Evolutionary conservation across 2,888 invertebrate genomes (phyloP), one percentile per base, ranked within the genome.

Genomic region (Hoplodrina blanda): DNA sequence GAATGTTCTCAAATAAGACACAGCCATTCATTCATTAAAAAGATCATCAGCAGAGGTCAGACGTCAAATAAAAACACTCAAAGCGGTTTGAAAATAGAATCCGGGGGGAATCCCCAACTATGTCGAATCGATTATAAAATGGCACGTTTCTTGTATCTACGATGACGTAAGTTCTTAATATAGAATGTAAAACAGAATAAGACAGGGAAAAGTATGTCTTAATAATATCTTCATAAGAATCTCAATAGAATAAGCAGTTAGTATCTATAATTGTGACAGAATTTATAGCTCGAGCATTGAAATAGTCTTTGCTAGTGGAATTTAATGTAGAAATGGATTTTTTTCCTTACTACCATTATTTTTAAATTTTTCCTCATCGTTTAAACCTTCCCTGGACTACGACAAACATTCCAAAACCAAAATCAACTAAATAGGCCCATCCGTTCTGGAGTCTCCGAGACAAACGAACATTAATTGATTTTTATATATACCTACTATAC

Each of bases 191-290:
- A 49, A 54, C 53, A 10, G 20, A 41, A 20, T 46, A 15, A 33
- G 13, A 30, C n/a, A 19, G 33, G 33, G 37, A 57, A n/a, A 19
- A 46, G 15, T 19, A 56, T 37, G 19, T 56, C 11, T 4, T 74
- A 72, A 46, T 66, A 46, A 66, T 66, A 75, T 57, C 8, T 75
- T 57, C 66, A 52, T 41, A 0, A 25, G 72, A 67, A 75, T 67
- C 19, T 30, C 37, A 15, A n/a, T n/a, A 30, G 30, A 53, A 57
- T 46, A 8, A 46, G 19, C 19, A 2, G 46, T 5, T 6, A 11
- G 46, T 15, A 46, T 46, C 46, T 46, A 17, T 17, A 46, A 5
- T 46, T 0, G 17, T 46, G 46, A 17, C 6, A 17, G 46, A 17
- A 17, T 17, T 15, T 46, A 46, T 11, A 46, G 11, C 41, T 13